Conservation (phyloP, 2,797 vertebrate genomes). For the Antrozous pallidus region DNA sequence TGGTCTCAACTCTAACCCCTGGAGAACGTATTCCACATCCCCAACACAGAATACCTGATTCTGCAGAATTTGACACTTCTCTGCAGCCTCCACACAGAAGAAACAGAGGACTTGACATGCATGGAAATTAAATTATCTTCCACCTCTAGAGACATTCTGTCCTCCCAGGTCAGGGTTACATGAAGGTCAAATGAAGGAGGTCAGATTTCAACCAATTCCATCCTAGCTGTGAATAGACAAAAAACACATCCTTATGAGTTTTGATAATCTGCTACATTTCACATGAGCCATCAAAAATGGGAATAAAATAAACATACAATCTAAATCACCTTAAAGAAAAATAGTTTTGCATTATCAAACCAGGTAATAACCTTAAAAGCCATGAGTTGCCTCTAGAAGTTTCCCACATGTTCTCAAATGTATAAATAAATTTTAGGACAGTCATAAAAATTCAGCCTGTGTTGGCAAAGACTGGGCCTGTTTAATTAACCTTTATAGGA, state of each 20-base stretch:
- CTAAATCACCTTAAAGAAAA: slow-evolving; percentile 52
- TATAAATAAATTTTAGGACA: slow-evolving; percentile 33
- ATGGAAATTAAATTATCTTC: slow-evolving; percentile 84
- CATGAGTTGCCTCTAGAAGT: background rate
- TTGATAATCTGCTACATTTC: slow-evolving; percentile 53
- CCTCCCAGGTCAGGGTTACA: slow-evolving; percentile 76
- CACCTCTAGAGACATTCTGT: slow-evolving; percentile 69
- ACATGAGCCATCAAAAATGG: slow-evolving; percentile 25
- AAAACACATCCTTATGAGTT: slow-evolving; percentile 45
- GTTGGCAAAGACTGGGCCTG: background rate
- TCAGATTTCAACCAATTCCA: slow-evolving; percentile 75
- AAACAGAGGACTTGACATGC: slow-evolving; percentile 75
- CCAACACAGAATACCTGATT: slow-evolving; percentile 78
- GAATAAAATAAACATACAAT: background rate
- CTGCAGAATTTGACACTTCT: slow-evolving; percentile 81
- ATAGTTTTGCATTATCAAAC: slow-evolving; percentile 41
- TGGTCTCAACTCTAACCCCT: slow-evolving; percentile 74
- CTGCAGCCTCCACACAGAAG: slow-evolving; percentile 74
- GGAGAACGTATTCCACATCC: slow-evolving; percentile 57
- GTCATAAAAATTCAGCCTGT: slow-evolving; percentile 47
- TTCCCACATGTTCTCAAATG: slow-evolving; percentile 56
- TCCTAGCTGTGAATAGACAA: slow-evolving; percentile 57
- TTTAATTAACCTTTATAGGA: slow-evolving; percentile 43
- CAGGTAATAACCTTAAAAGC: slow-evolving; percentile 45
- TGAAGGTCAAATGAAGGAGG: slow-evolving; percentile 69